A percentile compares a stretch with the other conserved stretches of the same genome.
Conservation (phyloP, 2,113 vertebrate species). For the Notiomystis cincta region DNA sequence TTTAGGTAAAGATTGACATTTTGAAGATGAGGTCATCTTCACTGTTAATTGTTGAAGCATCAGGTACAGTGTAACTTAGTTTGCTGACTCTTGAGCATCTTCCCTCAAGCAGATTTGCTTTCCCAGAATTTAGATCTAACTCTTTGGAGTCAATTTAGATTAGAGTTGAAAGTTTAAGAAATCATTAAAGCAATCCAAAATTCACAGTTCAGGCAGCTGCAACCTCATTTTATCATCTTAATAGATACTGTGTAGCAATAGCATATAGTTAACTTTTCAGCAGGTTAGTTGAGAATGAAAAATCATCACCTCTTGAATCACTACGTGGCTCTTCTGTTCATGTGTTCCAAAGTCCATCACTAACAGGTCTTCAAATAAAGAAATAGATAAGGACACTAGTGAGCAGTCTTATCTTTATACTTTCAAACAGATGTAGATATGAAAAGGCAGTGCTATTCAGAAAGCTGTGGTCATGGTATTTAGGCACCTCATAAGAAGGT, state of each 20-base stretch:
- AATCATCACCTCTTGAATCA: not conserved
- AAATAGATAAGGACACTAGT: not conserved
- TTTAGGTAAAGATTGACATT: not conserved
- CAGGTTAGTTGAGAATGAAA: not conserved
- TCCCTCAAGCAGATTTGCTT: not conserved
- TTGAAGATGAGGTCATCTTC: not conserved
- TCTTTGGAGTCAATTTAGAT: not conserved
- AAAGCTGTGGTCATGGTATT: not conserved
- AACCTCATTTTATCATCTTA: not conserved
- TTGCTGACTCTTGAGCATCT: not conserved
- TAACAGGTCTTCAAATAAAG: not conserved
- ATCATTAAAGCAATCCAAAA: not conserved
- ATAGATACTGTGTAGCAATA: not conserved
- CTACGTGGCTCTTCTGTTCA: not conserved
- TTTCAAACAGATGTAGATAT: not conserved
- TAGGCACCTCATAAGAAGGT: not conserved
- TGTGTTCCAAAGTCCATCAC: not conserved
- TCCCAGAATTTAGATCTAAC: not conserved
- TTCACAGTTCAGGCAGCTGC: not conserved
- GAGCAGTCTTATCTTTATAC: not conserved
- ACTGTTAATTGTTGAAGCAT: not conserved
- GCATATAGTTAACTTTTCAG: not conserved
- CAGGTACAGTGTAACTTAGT: not conserved
- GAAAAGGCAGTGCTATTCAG: not conserved
- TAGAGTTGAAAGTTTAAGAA: not conserved